Base-by-base conservation (phyloP, 1,140 invertebrate species). In the Papilio glaucus region DNA sequence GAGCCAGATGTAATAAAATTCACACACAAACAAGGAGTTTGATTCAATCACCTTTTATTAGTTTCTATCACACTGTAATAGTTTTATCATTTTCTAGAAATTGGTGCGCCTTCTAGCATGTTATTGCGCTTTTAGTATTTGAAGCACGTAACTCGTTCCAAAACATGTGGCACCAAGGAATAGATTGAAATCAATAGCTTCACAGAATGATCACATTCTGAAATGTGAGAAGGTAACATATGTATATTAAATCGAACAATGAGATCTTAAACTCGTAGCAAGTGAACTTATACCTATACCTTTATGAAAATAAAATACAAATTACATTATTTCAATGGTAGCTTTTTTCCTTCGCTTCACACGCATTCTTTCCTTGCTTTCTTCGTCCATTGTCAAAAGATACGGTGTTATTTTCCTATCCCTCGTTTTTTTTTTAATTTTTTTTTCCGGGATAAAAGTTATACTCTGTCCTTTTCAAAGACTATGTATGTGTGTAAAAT, bases 101-200 rank as follows among this genome's bases (percentile, higher is more conserved):
- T 26, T 0, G 3, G 1, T 24, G 3, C 49, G 8, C 15, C 45
- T 18, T 57, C 21, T 26, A 57, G 10, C 49, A 57, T 57, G 2
- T 33, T 33, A 57, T 57, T 13, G 10, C 15, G 21, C 12, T 24
- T 53, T 53, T 26, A 21, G 49, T 26, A 57, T 57, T 57, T 57
- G 49, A 57, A 57, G 8, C 49, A 57, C 49, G 49, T 57, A 57
- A 13, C 49, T 57, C 49, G 18, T 57, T 57, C 49, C 49, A 57
- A 57, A 57, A 57, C 49, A 57, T 57, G 24, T 57, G 49, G 21
- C 49, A 57, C 49, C 49, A 57, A 57, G 49, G 49, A 57, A 57
- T 57, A 57, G 49, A 57, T 57, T 57, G 49, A 57, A 57, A 57
- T 57, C 49, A 26, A 57, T 57, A 57, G 49, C 21, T 57, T 57